These are phyloP conservation scores for Pterocles gutturalis DNA, from an alignment of 2,113 vertebrate genomes.

Conservation along the genomic window DNA sequence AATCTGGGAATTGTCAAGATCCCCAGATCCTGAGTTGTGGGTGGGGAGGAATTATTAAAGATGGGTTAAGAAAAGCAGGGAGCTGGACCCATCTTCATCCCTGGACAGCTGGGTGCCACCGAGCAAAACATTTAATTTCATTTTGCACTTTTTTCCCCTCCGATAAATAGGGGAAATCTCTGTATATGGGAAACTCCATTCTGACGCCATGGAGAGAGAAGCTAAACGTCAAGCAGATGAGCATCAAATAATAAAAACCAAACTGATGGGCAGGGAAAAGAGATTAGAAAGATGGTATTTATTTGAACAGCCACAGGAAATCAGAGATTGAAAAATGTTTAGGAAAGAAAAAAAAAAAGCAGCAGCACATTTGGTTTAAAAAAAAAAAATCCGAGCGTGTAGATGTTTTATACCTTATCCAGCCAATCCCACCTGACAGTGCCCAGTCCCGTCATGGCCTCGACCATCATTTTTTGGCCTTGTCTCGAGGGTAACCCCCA, in stretches of 20 bases:
- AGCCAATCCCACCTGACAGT: neutral
- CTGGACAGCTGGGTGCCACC: neutral
- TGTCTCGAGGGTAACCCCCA: slow-evolving; percentile 79
- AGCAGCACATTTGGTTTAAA: slow-evolving; percentile 9
- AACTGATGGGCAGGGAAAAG: slow-evolving; percentile 19
- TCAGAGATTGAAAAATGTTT: slow-evolving; percentile 47
- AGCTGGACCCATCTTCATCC: neutral
- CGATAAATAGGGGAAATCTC: neutral
- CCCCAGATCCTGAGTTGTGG: neutral
- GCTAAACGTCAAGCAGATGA: neutral
- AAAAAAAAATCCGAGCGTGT: neutral
- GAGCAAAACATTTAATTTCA: neutral
- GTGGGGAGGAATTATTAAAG: neutral
- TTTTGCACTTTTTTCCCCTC: neutral
- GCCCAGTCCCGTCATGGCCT: neutral
- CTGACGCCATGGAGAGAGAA: neutral
- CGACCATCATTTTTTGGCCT: slow-evolving; percentile 76
- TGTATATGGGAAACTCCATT: neutral
- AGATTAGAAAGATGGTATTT: slow-evolving; percentile 71
- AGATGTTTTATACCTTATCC: neutral
- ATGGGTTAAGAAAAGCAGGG: neutral
- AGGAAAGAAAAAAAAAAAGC: neutral
- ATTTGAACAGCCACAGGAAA: slow-evolving; percentile 63
- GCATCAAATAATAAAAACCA: neutral
- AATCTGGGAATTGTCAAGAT: neutral